Percentiles rank a stretch among this genome's conserved stretches.
These are phyloP conservation scores for Meghimatium bilineatum DNA, from an alignment of 2,888 invertebrate genomes.

Conservation along the genomic window DNA sequence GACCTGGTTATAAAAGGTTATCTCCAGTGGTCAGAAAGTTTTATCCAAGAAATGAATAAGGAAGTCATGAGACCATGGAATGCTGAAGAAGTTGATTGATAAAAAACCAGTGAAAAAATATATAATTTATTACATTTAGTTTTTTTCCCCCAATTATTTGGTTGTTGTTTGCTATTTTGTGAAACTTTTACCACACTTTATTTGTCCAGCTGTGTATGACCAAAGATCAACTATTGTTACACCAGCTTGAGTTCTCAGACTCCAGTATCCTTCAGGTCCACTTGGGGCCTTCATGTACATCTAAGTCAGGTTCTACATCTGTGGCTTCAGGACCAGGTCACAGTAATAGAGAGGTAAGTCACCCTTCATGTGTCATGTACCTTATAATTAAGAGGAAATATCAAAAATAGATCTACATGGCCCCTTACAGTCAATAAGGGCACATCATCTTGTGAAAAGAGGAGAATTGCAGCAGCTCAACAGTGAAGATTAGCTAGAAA, in stretches of 20 bases:
- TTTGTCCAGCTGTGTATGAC: slow-evolving; percentile 66
- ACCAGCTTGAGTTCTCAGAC: slow-evolving; percentile 76
- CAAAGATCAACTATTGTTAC: slow-evolving; percentile 77
- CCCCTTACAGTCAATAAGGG: no score
- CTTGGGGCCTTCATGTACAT: slow-evolving; percentile 57
- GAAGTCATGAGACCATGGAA: no score
- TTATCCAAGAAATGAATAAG: no score
- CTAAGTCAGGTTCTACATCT: slow-evolving; percentile 55
- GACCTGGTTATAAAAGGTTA: no score
- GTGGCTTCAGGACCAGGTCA: slow-evolving; percentile 22
- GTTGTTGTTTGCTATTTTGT: not conserved
- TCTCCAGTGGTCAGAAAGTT: no score
- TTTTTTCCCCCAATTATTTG: not conserved
- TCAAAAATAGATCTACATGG: no score
- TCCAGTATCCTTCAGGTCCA: slow-evolving; percentile 70
- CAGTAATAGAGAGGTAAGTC: slow-evolving; percentile 28
- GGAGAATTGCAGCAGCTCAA: no score
- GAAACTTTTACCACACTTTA: not conserved
- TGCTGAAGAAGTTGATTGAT: not conserved
- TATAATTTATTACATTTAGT: not conserved
- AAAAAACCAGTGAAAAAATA: no score
- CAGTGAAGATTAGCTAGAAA: no score
- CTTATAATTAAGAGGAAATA: not conserved
- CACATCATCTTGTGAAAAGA: no score
- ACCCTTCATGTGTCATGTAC: not conserved